Evolutionary conservation across 2,888 invertebrate genomes (phyloP).

Genomic region (Coremacera marginata): DNA sequence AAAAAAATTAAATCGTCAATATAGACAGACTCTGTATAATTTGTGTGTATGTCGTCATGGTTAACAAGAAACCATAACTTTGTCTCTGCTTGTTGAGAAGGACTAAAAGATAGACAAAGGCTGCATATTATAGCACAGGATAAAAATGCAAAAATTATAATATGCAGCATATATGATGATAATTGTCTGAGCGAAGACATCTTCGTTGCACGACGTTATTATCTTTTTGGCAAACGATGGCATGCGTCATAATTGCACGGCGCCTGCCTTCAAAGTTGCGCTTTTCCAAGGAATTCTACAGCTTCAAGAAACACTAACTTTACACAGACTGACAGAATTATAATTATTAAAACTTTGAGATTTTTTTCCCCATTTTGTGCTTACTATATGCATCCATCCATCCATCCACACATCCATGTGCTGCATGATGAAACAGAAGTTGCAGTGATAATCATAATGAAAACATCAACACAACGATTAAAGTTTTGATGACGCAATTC

Average conservation of each 20-base stretch:
- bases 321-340: slow-evolving; percentile 1
- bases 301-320: background rate
- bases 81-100: no score
- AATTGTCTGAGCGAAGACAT: no score
- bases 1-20: no score
- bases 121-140: no score
- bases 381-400: no score
- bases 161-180: no score
- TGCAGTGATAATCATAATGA: slow-evolving; percentile 21
- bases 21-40: no score
- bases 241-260: slow-evolving; percentile 13
- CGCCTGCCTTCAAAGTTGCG: slow-evolving; percentile 17
- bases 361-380: background rate
- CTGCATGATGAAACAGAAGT: background rate
- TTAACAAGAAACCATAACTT: no score
- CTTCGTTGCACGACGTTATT: no score
- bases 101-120: no score
- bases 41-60: no score
- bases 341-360: slow-evolving; percentile 17
- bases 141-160: no score
- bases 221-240: background rate
- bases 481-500: background rate
- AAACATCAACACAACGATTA: slow-evolving; percentile 24
- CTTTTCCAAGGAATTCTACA: slow-evolving; percentile 6
- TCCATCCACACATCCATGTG: background rate